These are phyloP conservation scores for Oscheius sp. DNA, from an alignment of 2,888 invertebrate species.

Conservation along the genomic window DNA sequence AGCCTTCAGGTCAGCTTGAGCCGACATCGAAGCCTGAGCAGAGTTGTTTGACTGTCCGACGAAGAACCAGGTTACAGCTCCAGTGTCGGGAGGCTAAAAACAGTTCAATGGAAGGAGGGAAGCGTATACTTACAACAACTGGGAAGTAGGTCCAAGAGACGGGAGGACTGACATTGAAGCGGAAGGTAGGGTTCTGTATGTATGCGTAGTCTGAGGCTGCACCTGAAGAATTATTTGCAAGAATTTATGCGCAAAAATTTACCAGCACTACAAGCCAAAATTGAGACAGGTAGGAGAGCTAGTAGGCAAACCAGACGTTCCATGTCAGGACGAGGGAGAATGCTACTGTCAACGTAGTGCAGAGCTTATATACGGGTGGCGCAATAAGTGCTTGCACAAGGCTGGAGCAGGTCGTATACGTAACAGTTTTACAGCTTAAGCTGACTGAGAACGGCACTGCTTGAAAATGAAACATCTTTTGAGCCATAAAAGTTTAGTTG, in stretches of 20 bases:
- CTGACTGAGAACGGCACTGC: background rate
- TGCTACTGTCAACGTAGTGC: too few species aligned
- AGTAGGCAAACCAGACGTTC: too few species aligned
- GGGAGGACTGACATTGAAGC: conserved; percentile 58
- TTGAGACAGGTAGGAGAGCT: too few species aligned
- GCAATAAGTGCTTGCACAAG: too few species aligned
- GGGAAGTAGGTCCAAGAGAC: conserved; percentile 64
- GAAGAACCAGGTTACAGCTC: conserved; percentile 53
- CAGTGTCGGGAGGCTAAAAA: conserved; percentile 44
- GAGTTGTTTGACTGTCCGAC: conserved; percentile 61
- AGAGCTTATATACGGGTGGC: too few species aligned
- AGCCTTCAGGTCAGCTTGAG: conserved; percentile 52
- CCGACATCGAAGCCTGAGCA: conserved; percentile 45
- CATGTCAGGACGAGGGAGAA: too few species aligned
- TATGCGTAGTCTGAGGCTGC: conserved; percentile 43
- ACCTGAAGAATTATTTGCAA: background rate
- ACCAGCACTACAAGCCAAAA: conserved; percentile 15
- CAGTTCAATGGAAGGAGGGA: background rate
- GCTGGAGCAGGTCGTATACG: conserved; percentile 15
- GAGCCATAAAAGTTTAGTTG: too few species aligned
- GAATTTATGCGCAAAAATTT: background rate
- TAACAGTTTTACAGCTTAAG: conserved; percentile 13
- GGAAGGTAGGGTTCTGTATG: conserved; percentile 56
- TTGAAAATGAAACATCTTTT: too few species aligned
- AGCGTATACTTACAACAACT: conserved; percentile 29